Conservation (phyloP, 2,888 invertebrate genomes). For the Hydrotaea diabolus region DNA sequence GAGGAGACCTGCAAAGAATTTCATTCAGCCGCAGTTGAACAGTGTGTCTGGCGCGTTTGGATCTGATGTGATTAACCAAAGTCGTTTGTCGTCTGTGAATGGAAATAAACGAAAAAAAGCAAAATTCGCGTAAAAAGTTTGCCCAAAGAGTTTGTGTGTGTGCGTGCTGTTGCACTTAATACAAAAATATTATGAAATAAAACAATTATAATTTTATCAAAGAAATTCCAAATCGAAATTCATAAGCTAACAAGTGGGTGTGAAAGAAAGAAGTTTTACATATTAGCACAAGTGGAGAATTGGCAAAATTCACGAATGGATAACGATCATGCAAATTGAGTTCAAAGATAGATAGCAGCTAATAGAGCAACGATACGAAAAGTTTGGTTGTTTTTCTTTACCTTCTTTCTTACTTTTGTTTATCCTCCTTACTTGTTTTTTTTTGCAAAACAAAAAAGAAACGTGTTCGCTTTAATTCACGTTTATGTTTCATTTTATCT, state of each 20-base stretch:
- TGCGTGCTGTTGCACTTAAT: background rate
- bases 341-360: background rate
- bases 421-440: background rate
- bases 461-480: background rate
- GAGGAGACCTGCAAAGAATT: constrained; percentile 57
- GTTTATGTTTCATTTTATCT: no score
- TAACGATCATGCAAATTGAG: constrained; percentile 18
- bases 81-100: constrained; percentile 3
- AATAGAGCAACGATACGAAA: background rate
- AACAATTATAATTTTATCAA: background rate
- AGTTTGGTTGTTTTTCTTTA: background rate
- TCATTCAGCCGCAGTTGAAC: constrained; percentile 56
- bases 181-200: background rate
- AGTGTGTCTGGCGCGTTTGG: constrained; percentile 60
- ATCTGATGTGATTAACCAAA: constrained; percentile 18
- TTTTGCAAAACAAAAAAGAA: background rate
- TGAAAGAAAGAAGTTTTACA: background rate
- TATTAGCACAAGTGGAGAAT: background rate
- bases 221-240: background rate
- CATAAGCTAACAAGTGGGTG: constrained; percentile 3
- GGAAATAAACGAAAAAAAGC: background rate
- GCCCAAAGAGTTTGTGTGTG: background rate
- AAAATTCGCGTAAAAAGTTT: no score
- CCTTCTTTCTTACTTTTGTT: no score
- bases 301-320: constrained; percentile 6